A percentile compares a stretch with the other conserved stretches of the same genome.
Evolutionary conservation across 2,113 vertebrate genomes (phyloP).

Genomic region (Rhineura floridana): DNA sequence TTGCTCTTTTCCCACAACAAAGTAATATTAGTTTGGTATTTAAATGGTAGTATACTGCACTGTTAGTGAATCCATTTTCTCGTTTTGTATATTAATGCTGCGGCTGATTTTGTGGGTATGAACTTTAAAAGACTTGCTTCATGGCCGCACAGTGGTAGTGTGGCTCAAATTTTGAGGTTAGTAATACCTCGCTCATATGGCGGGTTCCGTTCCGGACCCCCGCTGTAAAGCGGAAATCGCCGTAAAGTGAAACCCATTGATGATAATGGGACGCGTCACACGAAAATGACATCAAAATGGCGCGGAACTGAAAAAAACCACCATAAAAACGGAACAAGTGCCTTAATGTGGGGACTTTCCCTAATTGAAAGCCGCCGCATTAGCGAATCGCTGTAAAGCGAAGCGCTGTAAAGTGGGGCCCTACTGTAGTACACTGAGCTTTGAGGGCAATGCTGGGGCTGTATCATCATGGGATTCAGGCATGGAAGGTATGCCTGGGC

Average conservation of each 20-base stretch:
- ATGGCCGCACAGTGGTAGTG: constrained; percentile 56
- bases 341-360: no score
- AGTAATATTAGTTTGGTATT: constrained; percentile 66
- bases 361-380: no score
- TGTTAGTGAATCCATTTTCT: constrained; percentile 63
- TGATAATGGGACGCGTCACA: no score
- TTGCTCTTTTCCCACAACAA: constrained; percentile 45
- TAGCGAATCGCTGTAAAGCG: no score
- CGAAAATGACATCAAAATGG: no score
- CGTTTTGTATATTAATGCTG: constrained; percentile 64
- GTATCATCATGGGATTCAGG: not conserved
- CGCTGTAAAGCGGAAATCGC: no score
- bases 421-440: not conserved
- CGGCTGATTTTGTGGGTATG: constrained; percentile 52
- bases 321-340: no score
- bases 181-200: no score
- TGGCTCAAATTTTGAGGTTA: constrained; percentile 32
- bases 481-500: not conserved
- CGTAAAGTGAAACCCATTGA: no score
- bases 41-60: constrained; percentile 55
- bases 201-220: no score
- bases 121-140: constrained; percentile 46
- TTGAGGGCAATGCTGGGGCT: not conserved
- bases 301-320: no score
- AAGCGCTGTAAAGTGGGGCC: no score